Evolutionary conservation across 2,113 vertebrate genomes (phyloP), one percentile per base, ranked within the genome.

Genomic region (Catharus bicknelli): DNA sequence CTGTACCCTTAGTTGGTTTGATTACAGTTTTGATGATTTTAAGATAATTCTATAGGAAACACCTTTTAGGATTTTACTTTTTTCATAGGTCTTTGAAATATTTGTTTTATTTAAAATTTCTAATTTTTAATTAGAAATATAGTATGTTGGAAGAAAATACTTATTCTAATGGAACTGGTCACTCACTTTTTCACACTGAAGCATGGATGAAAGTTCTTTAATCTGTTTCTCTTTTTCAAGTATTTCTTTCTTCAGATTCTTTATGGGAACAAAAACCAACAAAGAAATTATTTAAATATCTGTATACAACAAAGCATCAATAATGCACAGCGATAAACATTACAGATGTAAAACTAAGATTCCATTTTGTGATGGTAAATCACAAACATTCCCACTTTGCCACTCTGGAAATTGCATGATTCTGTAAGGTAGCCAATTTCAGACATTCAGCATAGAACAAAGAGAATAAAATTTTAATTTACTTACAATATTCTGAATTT

Each of bases 121-220:
- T 38, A 5, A 47, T 45, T 87, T 68, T 15, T 5, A 61, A 68
- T 70, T 61, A 72, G 45, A 9, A 42, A 76, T 50, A 29, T 36
- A 70, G 26, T 16, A 61, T 16, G 29, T 3, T 42, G 61, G n/a
- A 38, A 88, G 13, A 63, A 95, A 83, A 83, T 29, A 72, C 25
- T 38, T 2, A 55, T 87, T 83, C 18, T 30, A 64, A 64, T 11
- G 10, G 48, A 72, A 93, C 29, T 18, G 30, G 23, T 45, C 45
- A 88, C 95, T 97, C 95, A 98, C 99, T 97, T 98, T 98, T 96
- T 99, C 98, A 92, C 96, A 94, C 76, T 97, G 97, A 90, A 97
- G 96, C n/a, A 96, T 69, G 83, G 77, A 94, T 81, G 97, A 97
- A 95, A 99, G 97, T 53, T 99, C 98, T 77, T 98, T 94, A 34